Evolutionary conservation across 2,113 vertebrate species (phyloP), one percentile per base, ranked within the genome.

Genomic region (Steatornis caripensis): DNA sequence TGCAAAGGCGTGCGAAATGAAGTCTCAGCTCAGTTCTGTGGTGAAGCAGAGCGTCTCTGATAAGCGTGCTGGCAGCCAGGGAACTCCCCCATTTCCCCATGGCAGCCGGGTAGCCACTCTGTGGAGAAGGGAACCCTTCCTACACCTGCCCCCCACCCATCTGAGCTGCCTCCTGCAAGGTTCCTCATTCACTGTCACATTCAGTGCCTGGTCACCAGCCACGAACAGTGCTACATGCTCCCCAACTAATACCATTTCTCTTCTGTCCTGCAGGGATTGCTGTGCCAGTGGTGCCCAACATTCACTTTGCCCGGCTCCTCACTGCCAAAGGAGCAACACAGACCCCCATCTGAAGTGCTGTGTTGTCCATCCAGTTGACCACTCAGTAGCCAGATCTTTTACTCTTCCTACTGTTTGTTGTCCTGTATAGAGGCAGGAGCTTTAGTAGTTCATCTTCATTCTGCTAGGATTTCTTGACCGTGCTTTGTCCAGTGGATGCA

Each of bases 141-240:
- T 46, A 0, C 37, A 58, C 24, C 34, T 95, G 53, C 7, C 17
- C 22, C 13, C 32, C 16, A 23, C 20, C 9, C 49, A 29, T 9
- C 27, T 60, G 26, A 88, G 64, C 21, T 54, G 62, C 54, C 41
- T 90, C 27, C 81, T 85, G 41, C 26, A 51, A 79, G 41, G 54
- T 85, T 85, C 61, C 58, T 89, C 26, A 12, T 49, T 62, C 76
- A 15, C 65, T 65, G 11, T 51, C 48, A 32, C 30, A 7, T 64
- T 85, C 46, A 13, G 21, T 58, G 41, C 70, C 46, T 75, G 48
- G 10, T 34, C 21, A 39, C 43, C 65, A 84, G 19, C 53, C 48
- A 55, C 0, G 0, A 26, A 24, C 21, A 66, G 37, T 0, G 8
- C n/a, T 46, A 53, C 26, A 8, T 26, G 37, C 15, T 91, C 14